phyloP scores from a whole-genome alignment of 2,797 vertebrate genomes.

The Chiloscyllium punctatum region DNA sequence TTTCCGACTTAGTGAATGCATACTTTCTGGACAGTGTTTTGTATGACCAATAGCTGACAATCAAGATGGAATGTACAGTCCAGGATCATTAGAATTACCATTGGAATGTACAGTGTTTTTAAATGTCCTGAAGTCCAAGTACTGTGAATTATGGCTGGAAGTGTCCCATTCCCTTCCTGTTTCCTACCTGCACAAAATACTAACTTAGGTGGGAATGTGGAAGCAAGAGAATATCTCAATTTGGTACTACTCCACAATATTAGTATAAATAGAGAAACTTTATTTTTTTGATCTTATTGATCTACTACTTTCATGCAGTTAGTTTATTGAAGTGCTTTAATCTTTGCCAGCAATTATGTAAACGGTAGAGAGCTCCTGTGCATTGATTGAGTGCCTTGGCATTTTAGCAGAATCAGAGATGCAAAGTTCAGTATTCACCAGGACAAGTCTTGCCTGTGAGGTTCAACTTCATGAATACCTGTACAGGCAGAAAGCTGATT shows the following conservation, averaged over 20 bases:
- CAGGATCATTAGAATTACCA: background rate
- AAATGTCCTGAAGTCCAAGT: background rate
- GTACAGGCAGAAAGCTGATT: background rate
- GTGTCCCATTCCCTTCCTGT: background rate
- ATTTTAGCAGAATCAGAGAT: background rate
- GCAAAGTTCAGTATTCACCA: background rate
- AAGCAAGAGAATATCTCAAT: background rate
- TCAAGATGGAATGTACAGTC: background rate
- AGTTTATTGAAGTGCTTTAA: constrained; percentile 10
- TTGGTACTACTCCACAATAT: constrained; percentile 24
- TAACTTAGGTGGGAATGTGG: background rate
- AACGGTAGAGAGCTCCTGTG: background rate
- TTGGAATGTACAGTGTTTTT: constrained; percentile 1
- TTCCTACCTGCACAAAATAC: constrained; percentile 23
- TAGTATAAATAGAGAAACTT: background rate
- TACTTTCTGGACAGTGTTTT: background rate
- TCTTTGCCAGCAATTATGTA: background rate
- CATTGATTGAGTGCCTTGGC: constrained; percentile 13
- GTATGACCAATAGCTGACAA: constrained; percentile 13
- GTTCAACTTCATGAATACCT: background rate
- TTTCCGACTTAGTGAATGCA: background rate
- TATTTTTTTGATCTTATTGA: constrained; percentile 18
- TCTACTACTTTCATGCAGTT: background rate
- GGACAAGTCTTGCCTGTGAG: too few species aligned
- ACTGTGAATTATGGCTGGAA: constrained; percentile 26